phyloP scores from a whole-genome alignment of 1,140 invertebrate species.

The Stratiolaelaps scimitus region DNA sequence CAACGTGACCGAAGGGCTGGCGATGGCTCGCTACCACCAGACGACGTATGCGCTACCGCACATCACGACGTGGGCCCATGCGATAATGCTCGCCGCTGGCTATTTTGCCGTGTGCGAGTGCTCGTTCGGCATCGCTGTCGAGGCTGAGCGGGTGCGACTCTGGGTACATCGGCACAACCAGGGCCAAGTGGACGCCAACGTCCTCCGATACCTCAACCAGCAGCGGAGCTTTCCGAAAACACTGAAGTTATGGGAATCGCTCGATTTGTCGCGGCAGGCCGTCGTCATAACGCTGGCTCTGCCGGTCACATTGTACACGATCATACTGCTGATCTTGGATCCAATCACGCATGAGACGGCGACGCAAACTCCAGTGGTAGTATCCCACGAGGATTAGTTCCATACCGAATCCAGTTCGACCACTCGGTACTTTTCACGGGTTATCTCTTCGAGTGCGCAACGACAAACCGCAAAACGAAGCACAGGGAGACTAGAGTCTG shows the following conservation, averaged over 20 bases:
- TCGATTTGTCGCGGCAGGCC: slow-evolving; percentile 5
- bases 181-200: background rate
- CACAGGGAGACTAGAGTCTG: too few species aligned
- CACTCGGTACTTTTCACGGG: too few species aligned
- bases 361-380: too few species aligned
- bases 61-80: slow-evolving; percentile 23
- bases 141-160: slow-evolving; percentile 17
- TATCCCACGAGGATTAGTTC: too few species aligned
- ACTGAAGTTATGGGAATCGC: slow-evolving; percentile 24
- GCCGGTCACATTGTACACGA: slow-evolving; percentile 10
- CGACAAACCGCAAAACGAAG: too few species aligned
- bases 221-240: slow-evolving; percentile 22
- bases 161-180: slow-evolving; percentile 13
- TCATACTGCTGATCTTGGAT: slow-evolving; percentile 17
- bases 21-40: slow-evolving; percentile 17
- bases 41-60: slow-evolving; percentile 16
- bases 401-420: too few species aligned
- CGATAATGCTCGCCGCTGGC: slow-evolving; percentile 12
- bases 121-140: slow-evolving; percentile 8
- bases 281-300: background rate
- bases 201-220: slow-evolving; percentile 23
- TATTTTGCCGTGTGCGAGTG: slow-evolving; percentile 18
- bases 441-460: too few species aligned
- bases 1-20: slow-evolving; percentile 4
- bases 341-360: background rate